Evolutionary conservation across 2,797 vertebrate species (phyloP).

Genomic region (Rallus crepitans): DNA sequence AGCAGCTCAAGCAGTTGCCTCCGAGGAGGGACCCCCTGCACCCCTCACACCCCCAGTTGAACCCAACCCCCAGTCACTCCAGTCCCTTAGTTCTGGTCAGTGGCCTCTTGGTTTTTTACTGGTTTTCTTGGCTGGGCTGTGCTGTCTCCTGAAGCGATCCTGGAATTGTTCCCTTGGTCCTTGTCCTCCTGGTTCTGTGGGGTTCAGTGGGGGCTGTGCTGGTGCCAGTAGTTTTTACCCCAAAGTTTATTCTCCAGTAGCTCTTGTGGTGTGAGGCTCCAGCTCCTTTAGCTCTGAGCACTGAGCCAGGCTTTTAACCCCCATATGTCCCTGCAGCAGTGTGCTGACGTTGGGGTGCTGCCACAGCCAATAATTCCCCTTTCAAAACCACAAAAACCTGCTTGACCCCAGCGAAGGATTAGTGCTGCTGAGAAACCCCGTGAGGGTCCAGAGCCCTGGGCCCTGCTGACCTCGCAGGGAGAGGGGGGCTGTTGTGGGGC

Average conservation of each 20-base stretch:
- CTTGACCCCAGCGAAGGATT: not conserved
- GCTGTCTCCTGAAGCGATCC: not conserved
- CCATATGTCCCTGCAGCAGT: accelerated
- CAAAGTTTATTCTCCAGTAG: not conserved
- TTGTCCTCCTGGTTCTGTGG: accelerated
- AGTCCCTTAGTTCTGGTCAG: not conserved
- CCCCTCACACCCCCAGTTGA: accelerated
- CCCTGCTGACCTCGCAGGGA: not conserved
- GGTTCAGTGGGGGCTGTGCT: not conserved
- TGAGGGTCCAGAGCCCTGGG: accelerated
- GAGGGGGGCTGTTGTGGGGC: too few species aligned
- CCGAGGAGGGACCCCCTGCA: not conserved
- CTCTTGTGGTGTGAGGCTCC: not conserved
- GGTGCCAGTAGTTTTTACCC: not conserved
- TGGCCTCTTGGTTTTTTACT: not conserved
- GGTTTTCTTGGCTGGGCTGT: not conserved
- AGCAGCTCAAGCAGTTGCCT: not conserved
- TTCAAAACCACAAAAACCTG: not conserved
- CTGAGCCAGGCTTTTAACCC: not conserved
- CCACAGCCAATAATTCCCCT: not conserved
- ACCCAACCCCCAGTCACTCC: not conserved
- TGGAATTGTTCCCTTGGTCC: not conserved
- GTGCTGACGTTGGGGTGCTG: not conserved
- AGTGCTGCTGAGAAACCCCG: not conserved
- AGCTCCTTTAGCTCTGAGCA: accelerated